Percentiles rank a stretch among this genome's conserved stretches.
phyloP scores from a whole-genome alignment of 2,888 invertebrate species.

The Archaeoteleia sp. region DNA sequence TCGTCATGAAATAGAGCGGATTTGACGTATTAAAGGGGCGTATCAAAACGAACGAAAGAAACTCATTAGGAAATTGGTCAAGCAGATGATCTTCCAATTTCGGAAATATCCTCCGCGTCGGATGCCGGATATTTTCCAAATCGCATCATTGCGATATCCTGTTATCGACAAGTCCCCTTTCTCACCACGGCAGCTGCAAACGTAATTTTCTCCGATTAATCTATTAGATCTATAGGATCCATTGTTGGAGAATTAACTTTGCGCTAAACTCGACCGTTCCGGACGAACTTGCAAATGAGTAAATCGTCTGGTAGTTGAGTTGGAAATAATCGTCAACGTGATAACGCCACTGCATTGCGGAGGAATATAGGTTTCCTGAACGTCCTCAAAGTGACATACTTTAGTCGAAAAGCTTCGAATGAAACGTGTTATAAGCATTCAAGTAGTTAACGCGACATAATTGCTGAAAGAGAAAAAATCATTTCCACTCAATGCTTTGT shows the following conservation, averaged over 20 bases:
- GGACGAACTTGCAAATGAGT: constrained; percentile 16
- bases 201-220: constrained; percentile 56
- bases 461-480: no score
- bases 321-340: background rate
- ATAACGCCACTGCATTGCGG: no score
- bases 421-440: no score
- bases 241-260: constrained; percentile 29
- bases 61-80: constrained; percentile 1
- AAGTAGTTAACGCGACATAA: no score
- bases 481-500: no score
- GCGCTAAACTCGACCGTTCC: constrained; percentile 11
- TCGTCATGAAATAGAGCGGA: no score
- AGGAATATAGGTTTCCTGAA: no score
- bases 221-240: constrained; percentile 54
- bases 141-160: constrained; percentile 15
- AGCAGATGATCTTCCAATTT: constrained; percentile 2
- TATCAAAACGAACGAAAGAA: background rate
- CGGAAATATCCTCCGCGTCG: background rate
- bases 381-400: no score
- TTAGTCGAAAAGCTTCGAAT: no score
- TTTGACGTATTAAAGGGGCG: no score
- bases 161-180: constrained; percentile 19
- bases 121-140: constrained; percentile 16
- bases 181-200: constrained; percentile 27
- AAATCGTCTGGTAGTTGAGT: background rate